Percentiles rank a stretch among this genome's conserved stretches.
Evolutionary conservation across 2,888 invertebrate species (phyloP).

Genomic region (Eugnorisma glareosa): DNA sequence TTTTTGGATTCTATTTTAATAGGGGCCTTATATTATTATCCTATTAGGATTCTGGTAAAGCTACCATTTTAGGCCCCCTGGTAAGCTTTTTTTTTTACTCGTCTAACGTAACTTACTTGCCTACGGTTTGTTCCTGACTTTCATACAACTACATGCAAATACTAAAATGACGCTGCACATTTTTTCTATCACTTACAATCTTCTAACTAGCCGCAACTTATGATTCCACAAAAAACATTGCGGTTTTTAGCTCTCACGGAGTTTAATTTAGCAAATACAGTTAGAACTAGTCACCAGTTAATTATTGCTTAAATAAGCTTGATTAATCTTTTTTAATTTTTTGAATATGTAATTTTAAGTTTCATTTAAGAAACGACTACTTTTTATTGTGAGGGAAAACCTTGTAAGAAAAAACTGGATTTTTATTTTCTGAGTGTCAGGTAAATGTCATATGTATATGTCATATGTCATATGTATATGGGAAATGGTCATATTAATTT

Average conservation of each 20-base stretch:
- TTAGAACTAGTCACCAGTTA: slow-evolving; percentile 13
- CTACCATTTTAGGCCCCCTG: too few species aligned
- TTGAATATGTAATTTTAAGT: too few species aligned
- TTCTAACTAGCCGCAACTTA: slow-evolving; percentile 25
- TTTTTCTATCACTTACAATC: slow-evolving; percentile 20
- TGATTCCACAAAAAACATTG: slow-evolving; percentile 39
- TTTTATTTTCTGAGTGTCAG: too few species aligned
- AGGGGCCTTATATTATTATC: too few species aligned
- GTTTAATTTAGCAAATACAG: slow-evolving; percentile 42
- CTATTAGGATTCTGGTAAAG: too few species aligned
- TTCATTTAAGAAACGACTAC: not conserved
- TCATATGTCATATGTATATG: too few species aligned
- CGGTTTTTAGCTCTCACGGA: slow-evolving; percentile 26
- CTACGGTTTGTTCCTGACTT: slow-evolving; percentile 20
- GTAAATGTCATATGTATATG: too few species aligned
- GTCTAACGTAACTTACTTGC: not conserved
- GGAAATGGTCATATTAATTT: too few species aligned
- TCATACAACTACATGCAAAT: slow-evolving; percentile 27
- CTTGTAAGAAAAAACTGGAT: not conserved
- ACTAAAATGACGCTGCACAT: slow-evolving; percentile 39
- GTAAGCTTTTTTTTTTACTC: not conserved
- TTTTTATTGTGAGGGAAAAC: not conserved
- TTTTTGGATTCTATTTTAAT: too few species aligned
- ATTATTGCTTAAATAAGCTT: not conserved
- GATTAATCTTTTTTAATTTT: too few species aligned